These are phyloP conservation scores for Ashinkailepas kermadecensis DNA, from an alignment of 2,888 invertebrate genomes.

Conservation along the genomic window DNA sequence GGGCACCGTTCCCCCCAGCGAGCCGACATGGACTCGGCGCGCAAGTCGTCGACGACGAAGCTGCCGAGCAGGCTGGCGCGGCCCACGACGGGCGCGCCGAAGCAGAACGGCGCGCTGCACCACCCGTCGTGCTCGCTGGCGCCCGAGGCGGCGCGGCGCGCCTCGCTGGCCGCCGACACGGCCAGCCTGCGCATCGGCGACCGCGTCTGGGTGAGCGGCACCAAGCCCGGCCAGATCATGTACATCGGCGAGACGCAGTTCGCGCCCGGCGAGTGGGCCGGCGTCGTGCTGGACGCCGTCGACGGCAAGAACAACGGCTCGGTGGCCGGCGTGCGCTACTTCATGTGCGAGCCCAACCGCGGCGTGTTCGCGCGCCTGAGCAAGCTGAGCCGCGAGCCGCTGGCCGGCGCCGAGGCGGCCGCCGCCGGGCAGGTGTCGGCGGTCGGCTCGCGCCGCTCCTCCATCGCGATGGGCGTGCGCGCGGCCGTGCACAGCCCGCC, in stretches of 20 bases:
- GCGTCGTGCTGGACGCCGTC: conserved; percentile 83
- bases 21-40: background rate
- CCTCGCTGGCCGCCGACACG: conserved; percentile 67
- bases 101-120: background rate
- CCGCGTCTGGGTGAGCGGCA: conserved; percentile 85
- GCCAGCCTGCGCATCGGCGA: conserved; percentile 95
- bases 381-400: conserved; percentile 58
- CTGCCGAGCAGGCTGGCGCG: background rate
- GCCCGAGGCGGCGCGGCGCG: too few relatives aligned
- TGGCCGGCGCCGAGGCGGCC: background rate
- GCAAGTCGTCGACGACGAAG: background rate
- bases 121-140: conserved; percentile 35
- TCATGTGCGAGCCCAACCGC: conserved; percentile 82
- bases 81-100: background rate
- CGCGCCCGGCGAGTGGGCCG: conserved; percentile 97
- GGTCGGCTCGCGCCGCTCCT: background rate
- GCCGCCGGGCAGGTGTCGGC: background rate
- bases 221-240: conserved; percentile 84
- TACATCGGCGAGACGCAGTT: conserved; percentile 85
- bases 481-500: background rate
- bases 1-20: too few relatives aligned
- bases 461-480: background rate
- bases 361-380: conserved; percentile 88
- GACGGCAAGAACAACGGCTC: conserved; percentile 94
- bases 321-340: conserved; percentile 83